Evolutionary conservation across 2,888 invertebrate genomes (phyloP).

Genomic region (Trachelus stipa): DNA sequence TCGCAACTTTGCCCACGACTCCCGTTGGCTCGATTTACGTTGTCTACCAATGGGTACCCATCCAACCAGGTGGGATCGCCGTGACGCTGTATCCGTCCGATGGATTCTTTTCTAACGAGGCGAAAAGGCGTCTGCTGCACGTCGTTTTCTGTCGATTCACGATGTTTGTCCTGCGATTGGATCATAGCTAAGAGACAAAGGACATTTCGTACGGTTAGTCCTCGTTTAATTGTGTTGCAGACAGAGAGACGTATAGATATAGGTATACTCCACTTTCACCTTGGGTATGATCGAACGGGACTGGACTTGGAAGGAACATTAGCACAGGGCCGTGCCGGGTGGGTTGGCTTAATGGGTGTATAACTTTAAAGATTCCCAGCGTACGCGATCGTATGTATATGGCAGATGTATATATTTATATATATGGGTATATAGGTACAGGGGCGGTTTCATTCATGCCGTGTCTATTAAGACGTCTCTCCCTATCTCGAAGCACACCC

Average conservation of each 20-base stretch:
- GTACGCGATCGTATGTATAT: slow-evolving; percentile 10
- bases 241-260: neutral
- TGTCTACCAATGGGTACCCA: neutral
- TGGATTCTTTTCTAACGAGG: neutral
- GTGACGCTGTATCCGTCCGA: neutral
- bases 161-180: neutral
- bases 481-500: neutral
- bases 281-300: neutral
- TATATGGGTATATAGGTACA: neutral
- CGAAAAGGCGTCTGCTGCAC: neutral
- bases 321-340: neutral
- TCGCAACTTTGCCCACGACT: neutral
- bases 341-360: neutral
- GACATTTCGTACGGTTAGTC: neutral
- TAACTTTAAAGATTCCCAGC: neutral
- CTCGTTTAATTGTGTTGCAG: neutral
- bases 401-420: slow-evolving; percentile 3
- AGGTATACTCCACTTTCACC: neutral
- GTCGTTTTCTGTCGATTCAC: neutral
- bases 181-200: neutral
- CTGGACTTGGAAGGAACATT: neutral
- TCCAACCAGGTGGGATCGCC: neutral
- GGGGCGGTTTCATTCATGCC: slow-evolving; percentile 2
- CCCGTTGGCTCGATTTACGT: neutral
- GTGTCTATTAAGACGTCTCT: slow-evolving; percentile 1